Percentiles rank a stretch among this genome's conserved stretches.
phyloP scores from a whole-genome alignment of 2,888 invertebrate genomes.

The Pyrrhia umbra region DNA sequence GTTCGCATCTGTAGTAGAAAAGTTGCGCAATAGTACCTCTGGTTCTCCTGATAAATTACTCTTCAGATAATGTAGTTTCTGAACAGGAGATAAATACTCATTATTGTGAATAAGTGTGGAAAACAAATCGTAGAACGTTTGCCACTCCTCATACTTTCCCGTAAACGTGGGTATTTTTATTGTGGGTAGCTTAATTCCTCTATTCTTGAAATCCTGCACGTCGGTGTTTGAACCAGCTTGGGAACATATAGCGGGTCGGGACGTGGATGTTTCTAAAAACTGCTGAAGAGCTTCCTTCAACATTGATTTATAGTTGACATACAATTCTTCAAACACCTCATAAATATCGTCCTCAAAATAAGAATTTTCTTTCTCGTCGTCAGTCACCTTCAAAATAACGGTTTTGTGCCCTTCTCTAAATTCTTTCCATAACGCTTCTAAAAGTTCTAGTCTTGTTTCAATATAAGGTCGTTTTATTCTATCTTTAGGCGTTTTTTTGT shows the following conservation, averaged over 20 bases:
- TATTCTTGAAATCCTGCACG: too few relatives aligned
- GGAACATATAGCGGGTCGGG: too few relatives aligned
- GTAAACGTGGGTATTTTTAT: conserved; percentile 11
- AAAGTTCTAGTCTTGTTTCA: conserved; percentile 2
- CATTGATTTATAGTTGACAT: neutral
- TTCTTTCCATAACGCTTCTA: neutral
- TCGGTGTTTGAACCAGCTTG: neutral
- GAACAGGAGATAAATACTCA: conserved; percentile 6
- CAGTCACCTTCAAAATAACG: neutral
- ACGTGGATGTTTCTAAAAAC: neutral
- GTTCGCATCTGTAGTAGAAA: conserved; percentile 24
- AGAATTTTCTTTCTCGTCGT: neutral
- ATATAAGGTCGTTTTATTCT: conserved; percentile 14
- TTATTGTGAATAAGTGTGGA: conserved; percentile 24
- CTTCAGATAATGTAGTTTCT: conserved; percentile 29
- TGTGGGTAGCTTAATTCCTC: conserved; percentile 5
- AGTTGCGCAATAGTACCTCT: conserved; percentile 23
- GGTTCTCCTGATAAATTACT: conserved; percentile 29
- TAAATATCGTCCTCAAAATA: conserved; percentile 1
- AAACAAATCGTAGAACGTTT: conserved; percentile 29
- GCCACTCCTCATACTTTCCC: conserved; percentile 27
- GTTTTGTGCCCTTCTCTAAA: conserved; percentile 3
- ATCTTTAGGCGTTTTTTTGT: conserved; percentile 21
- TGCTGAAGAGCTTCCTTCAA: conserved; percentile 10
- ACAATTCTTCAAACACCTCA: conserved; percentile 3